Conservation (phyloP, 2,113 vertebrate species). For the Edolisoma coerulescens region DNA sequence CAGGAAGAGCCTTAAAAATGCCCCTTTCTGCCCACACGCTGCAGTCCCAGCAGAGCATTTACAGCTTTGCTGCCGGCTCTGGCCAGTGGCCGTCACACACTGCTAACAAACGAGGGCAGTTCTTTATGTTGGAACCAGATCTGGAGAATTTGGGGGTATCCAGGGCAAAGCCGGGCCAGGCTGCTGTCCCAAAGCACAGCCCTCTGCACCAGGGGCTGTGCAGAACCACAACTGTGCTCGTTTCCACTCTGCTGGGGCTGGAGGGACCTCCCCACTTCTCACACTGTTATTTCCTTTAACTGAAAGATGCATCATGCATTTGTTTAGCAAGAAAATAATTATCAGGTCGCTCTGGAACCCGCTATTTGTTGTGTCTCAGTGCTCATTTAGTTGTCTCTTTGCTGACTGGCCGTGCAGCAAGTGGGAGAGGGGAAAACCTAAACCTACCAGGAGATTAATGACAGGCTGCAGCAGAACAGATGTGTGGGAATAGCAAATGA, state of each 20-base stretch:
- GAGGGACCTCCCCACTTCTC: not conserved
- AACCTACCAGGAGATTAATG: slow-evolving; percentile 24
- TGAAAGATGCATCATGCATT: not conserved
- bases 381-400: slow-evolving; percentile 1
- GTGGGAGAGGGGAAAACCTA: not conserved
- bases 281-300: not conserved
- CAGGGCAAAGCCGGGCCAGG: not conserved
- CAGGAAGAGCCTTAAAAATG: slow-evolving; percentile 24
- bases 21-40: not conserved
- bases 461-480: slow-evolving; percentile 2
- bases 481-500: slow-evolving; percentile 20
- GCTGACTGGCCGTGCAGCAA: not conserved
- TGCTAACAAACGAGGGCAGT: not conserved
- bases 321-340: slow-evolving; percentile 1
- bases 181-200: not conserved
- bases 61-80: not conserved
- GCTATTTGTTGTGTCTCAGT: not conserved
- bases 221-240: fast-evolving
- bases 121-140: not conserved
- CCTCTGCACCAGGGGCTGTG: not conserved
- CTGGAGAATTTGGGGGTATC: not conserved
- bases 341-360: not conserved
- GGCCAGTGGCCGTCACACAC: not conserved
- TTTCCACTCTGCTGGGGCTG: not conserved
- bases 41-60: slow-evolving; percentile 12